Evolutionary conservation across 2,113 vertebrate genomes (phyloP).

Genomic region (Podarcis muralis): DNA sequence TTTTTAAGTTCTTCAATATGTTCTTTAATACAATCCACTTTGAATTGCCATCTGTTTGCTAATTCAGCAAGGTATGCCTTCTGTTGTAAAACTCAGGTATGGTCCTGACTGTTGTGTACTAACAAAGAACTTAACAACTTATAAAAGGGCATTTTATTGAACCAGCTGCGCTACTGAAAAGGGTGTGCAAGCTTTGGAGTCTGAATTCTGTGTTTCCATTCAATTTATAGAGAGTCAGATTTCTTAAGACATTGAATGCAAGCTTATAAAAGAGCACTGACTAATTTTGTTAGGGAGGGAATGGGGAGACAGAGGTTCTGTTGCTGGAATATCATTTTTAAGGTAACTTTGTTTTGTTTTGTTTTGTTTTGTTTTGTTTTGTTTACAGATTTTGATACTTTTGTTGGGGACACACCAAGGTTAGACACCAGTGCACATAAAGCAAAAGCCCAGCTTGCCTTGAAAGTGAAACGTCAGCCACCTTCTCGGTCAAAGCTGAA

Average conservation of each 20-base stretch:
- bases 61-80: not conserved
- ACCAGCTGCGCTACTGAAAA: not conserved
- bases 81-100: not conserved
- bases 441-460: slow-evolving; percentile 86
- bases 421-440: slow-evolving; percentile 89
- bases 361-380: slow-evolving; percentile 46
- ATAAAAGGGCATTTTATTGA: not conserved
- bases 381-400: slow-evolving; percentile 81
- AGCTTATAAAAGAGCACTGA: not conserved
- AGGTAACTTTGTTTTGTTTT: not conserved
- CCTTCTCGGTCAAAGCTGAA: slow-evolving; percentile 88
- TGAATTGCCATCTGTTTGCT: not conserved
- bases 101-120: too few relatives aligned
- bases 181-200: not conserved
- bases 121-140: not conserved
- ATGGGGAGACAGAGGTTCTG: not conserved
- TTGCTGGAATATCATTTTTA: not conserved
- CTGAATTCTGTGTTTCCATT: not conserved
- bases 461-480: slow-evolving; percentile 87
- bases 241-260: not conserved
- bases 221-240: not conserved
- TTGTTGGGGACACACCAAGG: slow-evolving; percentile 84
- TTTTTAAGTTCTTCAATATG: not conserved
- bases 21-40: not conserved
- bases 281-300: not conserved